Evolutionary conservation across 2,888 invertebrate genomes (phyloP), one percentile per base, ranked within the genome.

Genomic region (Apodemia mormo): DNA sequence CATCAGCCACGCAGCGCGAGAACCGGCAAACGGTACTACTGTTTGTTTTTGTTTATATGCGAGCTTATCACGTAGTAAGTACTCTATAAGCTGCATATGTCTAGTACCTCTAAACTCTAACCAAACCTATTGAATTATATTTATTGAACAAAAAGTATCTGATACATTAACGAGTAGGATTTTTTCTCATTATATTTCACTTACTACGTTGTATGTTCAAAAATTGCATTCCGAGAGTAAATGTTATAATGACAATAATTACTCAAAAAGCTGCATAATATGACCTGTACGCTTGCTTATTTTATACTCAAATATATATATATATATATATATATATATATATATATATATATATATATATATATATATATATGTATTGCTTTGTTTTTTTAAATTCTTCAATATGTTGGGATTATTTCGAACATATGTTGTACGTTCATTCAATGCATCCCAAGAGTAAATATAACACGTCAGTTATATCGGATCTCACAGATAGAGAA

Each of bases 11-110:
- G 73, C 75, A 76, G 73, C 76, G 76, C 79, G 78, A 75, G 77
- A 78, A 74, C 74, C 81, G 54, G 72, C 75, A 74, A 84, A 85
- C 81, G 89, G 89, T 90, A 90, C 85, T 77, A 74, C 76, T 78
- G 73, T 80, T 78, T 84, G 82, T 80, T 82, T 83, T 81, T 82
- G 78, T 84, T 68, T 81, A 82, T 81, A 83, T 77, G 76, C 77
- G 72, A 73, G 72, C 73, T 72, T 83, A 78, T 78, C 84, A 79
- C 83, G 85, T 81, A 84, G 82, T 82, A 80, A 81, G 80, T 73
- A 66, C 70, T 68, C 74, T 73, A 37, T 56, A 54, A n/a, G 66
- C 67, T 54, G 54, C 54, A 54, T 54, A 54, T 54, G 54, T 54
- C 22, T 22, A 14, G 49, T 49, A 54, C 54, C 54, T 54, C 22